Evolutionary conservation across 2,888 invertebrate genomes (phyloP), one percentile per base, ranked within the genome.

Genomic region (Volucella bombylans): DNA sequence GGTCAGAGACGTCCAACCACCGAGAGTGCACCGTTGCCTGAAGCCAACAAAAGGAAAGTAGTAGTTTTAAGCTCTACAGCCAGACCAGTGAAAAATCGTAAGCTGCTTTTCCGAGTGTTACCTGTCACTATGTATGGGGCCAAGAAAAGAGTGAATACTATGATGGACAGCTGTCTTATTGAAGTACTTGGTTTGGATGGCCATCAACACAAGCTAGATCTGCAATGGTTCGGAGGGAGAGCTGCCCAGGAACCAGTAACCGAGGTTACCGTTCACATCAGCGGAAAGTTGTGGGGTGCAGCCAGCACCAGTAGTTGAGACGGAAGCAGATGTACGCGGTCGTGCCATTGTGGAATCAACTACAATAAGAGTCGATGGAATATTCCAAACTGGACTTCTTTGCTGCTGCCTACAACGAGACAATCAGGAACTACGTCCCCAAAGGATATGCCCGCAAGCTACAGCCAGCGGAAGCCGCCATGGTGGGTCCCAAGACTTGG

Each of bases 201-300:
- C 23, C 23, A 23, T 2, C 23, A 23, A 23, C 23, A 2, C 23
- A 23, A 23, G 23, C 23, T 23, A 23, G 76, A 64, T 54, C 54
- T 86, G 6, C 76, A 82, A 50, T 86, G 86, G 78, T 81, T 72
- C 65, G 74, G 81, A 43, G 73, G 78, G 9, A 83, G 80, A 68
- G 52, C 43, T 3, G 38, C 71, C 18, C 68, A 80, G 45, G 72
- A 78, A 68, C 12, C 81, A 8, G 64, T 77, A 62, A 80, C 64
- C 23, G 55, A 74, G 38, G 69, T 82, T 15, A 68, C 49, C n/a
- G 39, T 87, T 18, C 43, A 82, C 59, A 82, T 86, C 15, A 82
- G 76, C 14, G n/a, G 54, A 65, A 23, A 23, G 23, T 23, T 23
- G 1, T 23, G 2, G 23, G 23, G 23, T 23, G 23, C 23, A 3